A percentile compares a stretch with the other conserved stretches of the same genome.
phyloP scores from a whole-genome alignment of 2,113 vertebrate species.

The rat (Rattus norvegicus) region GRCr8 NC_086020.1:54920001-54920500 shows the following conservation, averaged over 20 bases:
- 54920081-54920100: background rate
- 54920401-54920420: background rate
- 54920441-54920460: background rate
- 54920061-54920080: background rate
- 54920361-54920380: conserved; percentile 8
- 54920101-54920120: background rate
- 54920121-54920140: background rate
- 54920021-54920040: background rate
- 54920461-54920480: background rate
- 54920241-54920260: background rate
- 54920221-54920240: background rate
- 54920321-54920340: background rate
- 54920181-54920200: background rate
- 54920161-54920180: background rate
- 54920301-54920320: background rate
- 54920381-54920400: background rate
- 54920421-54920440: background rate
- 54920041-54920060: background rate
- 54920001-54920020: background rate
- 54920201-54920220: background rate
- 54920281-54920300: background rate
- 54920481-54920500: background rate
- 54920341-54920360: background rate
- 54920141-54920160: background rate
- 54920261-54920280: background rate